Base-by-base conservation (phyloP, 1,140 invertebrate species). In the Anastrepha ludens region DNA sequence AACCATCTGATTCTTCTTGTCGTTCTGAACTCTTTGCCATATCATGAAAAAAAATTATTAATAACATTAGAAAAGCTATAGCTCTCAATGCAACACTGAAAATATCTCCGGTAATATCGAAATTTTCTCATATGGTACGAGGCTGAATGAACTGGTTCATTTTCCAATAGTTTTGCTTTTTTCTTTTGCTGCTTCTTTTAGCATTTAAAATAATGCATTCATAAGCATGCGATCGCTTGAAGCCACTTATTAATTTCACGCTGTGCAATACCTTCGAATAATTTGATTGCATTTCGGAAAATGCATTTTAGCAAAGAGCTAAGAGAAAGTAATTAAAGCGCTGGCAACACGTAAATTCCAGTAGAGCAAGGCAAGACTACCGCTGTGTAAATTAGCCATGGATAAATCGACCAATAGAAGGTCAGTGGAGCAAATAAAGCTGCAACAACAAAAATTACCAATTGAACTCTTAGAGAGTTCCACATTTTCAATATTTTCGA, bases 261-360 rank as follows among this genome's bases (percentile, higher is more conserved):
- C 67, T 41, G 5, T 74, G 15, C 39, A 41, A 3, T 70, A 11
- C 39, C 39, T 65, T 70, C 41, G 13, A 70, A 0, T 70, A 70
- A 70, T 70, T 70, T 70, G 65, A 70, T 70, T 70, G 65, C 67
- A 47, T 47, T 47, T 8, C 44, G 67, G 11, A 74, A 47, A 47
- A 74, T 74, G 67, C 67, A 47, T 74, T 74, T 47, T 74, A 17
- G 7, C 39, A 74, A 74, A 74, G 67, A 55, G 50, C 29, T 29
- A 29, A 29, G 29, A 67, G 65, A 67, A 67, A 41, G 65, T 67
- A 39, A 67, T 41, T 67, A 3, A 67, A 39, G 11, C 39, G 39
- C 9, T 41, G 3, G 11, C 20, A 41, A 39, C 29, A 39, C 29
- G 13, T 67, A 8, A 20, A 41, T 8, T 67, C 39, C 8, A 67